Conservation (phyloP, 2,888 invertebrate species). For the Drosophila rubida region DNA sequence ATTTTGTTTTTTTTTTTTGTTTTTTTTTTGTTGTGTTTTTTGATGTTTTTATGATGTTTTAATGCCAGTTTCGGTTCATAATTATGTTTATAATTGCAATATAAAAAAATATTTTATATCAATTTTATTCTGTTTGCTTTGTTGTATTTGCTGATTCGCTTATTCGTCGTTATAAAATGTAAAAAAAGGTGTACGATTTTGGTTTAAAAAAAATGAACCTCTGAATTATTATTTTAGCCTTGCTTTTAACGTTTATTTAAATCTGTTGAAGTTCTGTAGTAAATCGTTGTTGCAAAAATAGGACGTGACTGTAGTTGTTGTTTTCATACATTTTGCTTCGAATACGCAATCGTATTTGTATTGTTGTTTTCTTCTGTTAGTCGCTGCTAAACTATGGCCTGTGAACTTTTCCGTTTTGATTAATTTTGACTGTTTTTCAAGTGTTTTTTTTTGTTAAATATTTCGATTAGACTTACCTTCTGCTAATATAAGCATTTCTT, state of each 20-base stretch:
- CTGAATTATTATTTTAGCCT: slow-evolving; percentile 44
- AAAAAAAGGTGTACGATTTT: slow-evolving; percentile 75
- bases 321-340: slow-evolving; percentile 32
- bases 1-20: slow-evolving; percentile 49
- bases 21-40: slow-evolving; percentile 39
- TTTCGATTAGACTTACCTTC: slow-evolving; percentile 44
- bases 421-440: slow-evolving; percentile 68
- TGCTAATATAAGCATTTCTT: slow-evolving; percentile 63
- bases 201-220: slow-evolving; percentile 46
- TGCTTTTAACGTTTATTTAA: slow-evolving; percentile 33
- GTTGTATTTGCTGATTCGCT: slow-evolving; percentile 55
- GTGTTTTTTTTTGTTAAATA: slow-evolving; percentile 57
- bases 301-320: slow-evolving; percentile 84
- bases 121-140: slow-evolving; percentile 37
- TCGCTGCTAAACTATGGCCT: slow-evolving; percentile 62
- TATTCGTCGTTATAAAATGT: slow-evolving; percentile 72
- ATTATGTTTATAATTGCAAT: slow-evolving; percentile 54
- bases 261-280: slow-evolving; percentile 66
- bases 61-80: slow-evolving; percentile 38
- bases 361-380: slow-evolving; percentile 30
- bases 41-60: slow-evolving; percentile 43
- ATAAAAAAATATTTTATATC: slow-evolving; percentile 70
- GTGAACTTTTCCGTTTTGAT: slow-evolving; percentile 66
- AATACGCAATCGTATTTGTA: slow-evolving; percentile 26
- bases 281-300: slow-evolving; percentile 85